Base-by-base conservation (phyloP, 2,113 vertebrate species). In the Monopterus albus region DNA sequence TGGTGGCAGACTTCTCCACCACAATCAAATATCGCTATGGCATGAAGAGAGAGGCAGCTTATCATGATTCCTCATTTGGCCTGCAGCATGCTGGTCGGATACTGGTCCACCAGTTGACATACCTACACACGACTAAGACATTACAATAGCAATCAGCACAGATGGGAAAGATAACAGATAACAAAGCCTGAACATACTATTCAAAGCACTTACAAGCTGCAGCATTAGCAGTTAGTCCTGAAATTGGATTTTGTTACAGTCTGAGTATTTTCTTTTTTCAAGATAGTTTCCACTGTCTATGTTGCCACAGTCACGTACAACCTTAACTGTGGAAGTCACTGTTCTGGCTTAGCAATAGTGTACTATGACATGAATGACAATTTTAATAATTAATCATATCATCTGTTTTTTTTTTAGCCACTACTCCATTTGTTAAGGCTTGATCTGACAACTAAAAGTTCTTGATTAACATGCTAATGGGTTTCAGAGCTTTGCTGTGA, bases 1-100 rank as follows among this genome's bases (percentile, higher is more conserved):
- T 4, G 13, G 36, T 56, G 62, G 67, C 60, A 71, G 52, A 65
- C 23, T 39, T 63, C 46, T 72, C 61, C 64, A 59, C 50, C 47
- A 70, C 51, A 43, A 40, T 52, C 33, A 57, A 18, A 62, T 42
- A 70, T 50, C 25, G 51, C 28, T 40, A 39, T 18, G 36, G 46
- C 62, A 58, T 35, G 6, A 62, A 28, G 18, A 69, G 26, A 28
- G 6, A 36, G 71, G 29, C 12, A 2, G 25, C 49, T 64, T 51
- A 40, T 35, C 36, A 39, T 35, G 21, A 51, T 25, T 39, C 31
- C 20, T 36, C 11, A 49, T 47, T 40, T 26, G 28, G 65, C 65
- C 59, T 58, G 31, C 49, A 75, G 51, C 45, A 58, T 43, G n/a
- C 42, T 39, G 38, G 15, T 67, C 57, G 26, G 33, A 46, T 33